Evolutionary conservation across 1,140 invertebrate genomes (phyloP).

Genomic region (Polypedilum vanderplanki): DNA sequence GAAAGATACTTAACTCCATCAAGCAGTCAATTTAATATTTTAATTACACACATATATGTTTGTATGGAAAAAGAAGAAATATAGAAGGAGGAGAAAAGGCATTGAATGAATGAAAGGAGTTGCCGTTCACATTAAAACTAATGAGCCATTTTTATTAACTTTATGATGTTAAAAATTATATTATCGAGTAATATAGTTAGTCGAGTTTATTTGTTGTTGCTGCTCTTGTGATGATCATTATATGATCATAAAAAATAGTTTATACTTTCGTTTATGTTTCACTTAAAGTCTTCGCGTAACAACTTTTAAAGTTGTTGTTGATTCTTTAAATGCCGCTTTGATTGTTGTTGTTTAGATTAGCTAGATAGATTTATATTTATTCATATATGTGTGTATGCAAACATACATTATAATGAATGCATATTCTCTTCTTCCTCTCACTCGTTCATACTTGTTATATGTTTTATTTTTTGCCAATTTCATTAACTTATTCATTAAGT

Average conservation of each 20-base stretch:
- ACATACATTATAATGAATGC: conserved; percentile 12
- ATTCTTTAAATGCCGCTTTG: conserved; percentile 17
- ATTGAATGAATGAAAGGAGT: conserved; percentile 17
- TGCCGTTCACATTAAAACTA: background rate
- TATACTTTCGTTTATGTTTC: conserved; percentile 18
- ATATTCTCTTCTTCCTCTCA: background rate
- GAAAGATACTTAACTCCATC: conserved; percentile 17
- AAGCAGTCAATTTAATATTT: conserved; percentile 14
- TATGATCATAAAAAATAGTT: conserved; percentile 19
- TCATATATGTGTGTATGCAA: background rate
- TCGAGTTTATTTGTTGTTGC: background rate
- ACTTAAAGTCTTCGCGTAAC: background rate
- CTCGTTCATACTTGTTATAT: background rate
- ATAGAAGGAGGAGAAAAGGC: too few species aligned
- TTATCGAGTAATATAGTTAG: conserved; percentile 1
- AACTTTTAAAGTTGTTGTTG: background rate
- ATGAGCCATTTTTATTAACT: conserved; percentile 4
- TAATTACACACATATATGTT: background rate
- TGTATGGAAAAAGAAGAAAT: too few species aligned
- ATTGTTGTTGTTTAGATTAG: conserved; percentile 2
- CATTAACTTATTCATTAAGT: background rate
- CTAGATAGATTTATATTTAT: background rate
- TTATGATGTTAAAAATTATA: conserved; percentile 20
- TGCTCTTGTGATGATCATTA: background rate
- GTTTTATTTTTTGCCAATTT: conserved; percentile 1